Percentiles rank a stretch among this genome's conserved stretches.
Evolutionary conservation across 2,888 invertebrate species (phyloP).

Genomic region (Athalia cordata): DNA sequence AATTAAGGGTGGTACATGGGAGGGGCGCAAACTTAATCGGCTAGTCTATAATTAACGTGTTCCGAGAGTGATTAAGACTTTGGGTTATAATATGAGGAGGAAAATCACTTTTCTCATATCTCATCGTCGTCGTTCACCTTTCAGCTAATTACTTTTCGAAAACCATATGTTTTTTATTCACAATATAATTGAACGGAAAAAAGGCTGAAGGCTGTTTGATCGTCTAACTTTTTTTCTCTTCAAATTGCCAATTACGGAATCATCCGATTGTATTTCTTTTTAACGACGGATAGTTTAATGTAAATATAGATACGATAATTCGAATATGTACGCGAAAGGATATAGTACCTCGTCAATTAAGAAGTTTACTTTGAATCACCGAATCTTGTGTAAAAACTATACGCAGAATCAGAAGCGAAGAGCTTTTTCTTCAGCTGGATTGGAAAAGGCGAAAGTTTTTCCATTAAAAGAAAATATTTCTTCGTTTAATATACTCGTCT

Average conservation of each 20-base stretch:
- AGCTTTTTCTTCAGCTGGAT: neutral
- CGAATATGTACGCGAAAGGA: neutral
- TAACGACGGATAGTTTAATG: neutral
- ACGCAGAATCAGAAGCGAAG: too few relatives aligned
- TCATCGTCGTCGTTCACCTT: too few relatives aligned
- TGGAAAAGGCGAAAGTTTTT: conserved; percentile 31
- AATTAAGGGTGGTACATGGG: too few relatives aligned
- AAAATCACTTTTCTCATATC: neutral
- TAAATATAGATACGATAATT: neutral
- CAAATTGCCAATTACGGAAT: too few relatives aligned
- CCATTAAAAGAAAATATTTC: conserved; percentile 6
- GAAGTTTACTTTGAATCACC: conserved; percentile 9
- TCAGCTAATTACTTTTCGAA: too few relatives aligned
- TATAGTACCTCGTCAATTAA: conserved; percentile 22
- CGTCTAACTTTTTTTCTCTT: too few relatives aligned
- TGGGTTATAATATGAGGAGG: neutral
- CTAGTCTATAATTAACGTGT: conserved; percentile 28
- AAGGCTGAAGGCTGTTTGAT: too few relatives aligned
- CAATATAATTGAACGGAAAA: too few relatives aligned
- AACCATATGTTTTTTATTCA: too few relatives aligned
- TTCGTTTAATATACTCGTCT: neutral
- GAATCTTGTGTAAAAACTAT: too few relatives aligned
- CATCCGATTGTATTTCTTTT: neutral
- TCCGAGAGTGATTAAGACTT: conserved; percentile 21
- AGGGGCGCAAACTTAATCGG: neutral